Percentiles rank a stretch among this genome's conserved stretches.
These are phyloP conservation scores for Cheiracanthium punctorium DNA, from an alignment of 2,888 invertebrate genomes.

Conservation along the genomic window DNA sequence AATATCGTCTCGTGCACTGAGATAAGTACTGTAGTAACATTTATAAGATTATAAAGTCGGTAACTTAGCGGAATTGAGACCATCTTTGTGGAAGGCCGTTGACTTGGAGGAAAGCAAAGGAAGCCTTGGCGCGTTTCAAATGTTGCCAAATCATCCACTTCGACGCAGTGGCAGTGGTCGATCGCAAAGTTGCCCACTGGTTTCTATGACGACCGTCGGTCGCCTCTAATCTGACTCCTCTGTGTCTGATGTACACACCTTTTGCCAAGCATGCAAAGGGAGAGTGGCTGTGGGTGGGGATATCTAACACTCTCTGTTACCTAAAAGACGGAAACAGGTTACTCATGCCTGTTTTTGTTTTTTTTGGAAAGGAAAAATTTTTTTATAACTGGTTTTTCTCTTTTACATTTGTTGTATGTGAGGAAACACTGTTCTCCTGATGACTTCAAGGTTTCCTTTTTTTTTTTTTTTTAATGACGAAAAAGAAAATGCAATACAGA, in stretches of 20 bases:
- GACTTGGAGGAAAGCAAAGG: not conserved
- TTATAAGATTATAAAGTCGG: too few relatives aligned
- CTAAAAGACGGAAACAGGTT: not conserved
- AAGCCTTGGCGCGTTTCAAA: not conserved
- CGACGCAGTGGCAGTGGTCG: conserved; percentile 45
- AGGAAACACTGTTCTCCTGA: not conserved
- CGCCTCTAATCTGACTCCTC: conserved; percentile 68
- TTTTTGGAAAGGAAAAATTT: not conserved
- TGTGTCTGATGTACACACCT: conserved; percentile 66
- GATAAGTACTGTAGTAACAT: too few relatives aligned
- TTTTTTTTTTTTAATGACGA: too few relatives aligned
- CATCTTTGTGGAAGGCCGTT: not conserved
- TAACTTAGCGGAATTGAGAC: too few relatives aligned
- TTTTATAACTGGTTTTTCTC: not conserved
- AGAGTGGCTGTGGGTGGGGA: conserved; percentile 24
- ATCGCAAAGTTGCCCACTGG: conserved; percentile 48
- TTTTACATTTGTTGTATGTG: not conserved
- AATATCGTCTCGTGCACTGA: too few relatives aligned
- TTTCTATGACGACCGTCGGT: conserved; percentile 55
- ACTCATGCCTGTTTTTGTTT: not conserved
- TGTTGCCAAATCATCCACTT: not conserved
- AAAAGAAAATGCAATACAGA: too few relatives aligned
- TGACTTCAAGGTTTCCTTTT: too few relatives aligned
- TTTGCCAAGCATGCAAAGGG: conserved; percentile 34
- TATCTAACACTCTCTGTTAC: not conserved